Base-by-base conservation (phyloP, 1,140 invertebrate species). In the Drosophila yakuba region DNA sequence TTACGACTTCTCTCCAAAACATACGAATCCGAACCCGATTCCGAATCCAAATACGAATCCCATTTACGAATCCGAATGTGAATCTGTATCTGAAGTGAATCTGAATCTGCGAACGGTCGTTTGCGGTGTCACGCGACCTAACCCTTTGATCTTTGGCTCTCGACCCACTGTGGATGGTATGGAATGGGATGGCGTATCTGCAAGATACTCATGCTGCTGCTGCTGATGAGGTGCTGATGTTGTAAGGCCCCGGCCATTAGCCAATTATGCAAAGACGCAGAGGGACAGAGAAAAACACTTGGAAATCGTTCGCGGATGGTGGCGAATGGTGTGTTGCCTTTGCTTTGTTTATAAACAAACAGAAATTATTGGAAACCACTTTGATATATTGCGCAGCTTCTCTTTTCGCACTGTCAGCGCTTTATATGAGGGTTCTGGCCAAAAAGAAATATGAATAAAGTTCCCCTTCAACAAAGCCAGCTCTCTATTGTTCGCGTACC, bases 351-450 rank as follows among this genome's bases (percentile, higher is more conserved):
- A 76, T 67, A 76, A 72, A 78, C 68, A 73, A 55, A 76, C 55
- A 64, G 14, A 58, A 61, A 50, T 57, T 45, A 71, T 71, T 76
- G 72, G 73, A 66, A 55, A 73, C 61, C 75, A 78, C 55, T 73
- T 73, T 67, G 61, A 76, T 64, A 77, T 77, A 81, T 81, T 77
- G 79, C 80, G 61, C 75, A 84, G 80, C 80, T 50, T 73, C 80
- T 54, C 57, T 74, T 83, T 78, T 60, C 62, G 83, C 83, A 88
- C 45, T 41, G 82, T 86, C 83, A 86, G 82, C 82, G 32, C 66
- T 76, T 86, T 79, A 80, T 88, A 83, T 89, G 67, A 79, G 60
- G 41, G 71, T 85, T 85, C 81, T 76, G 63, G 52, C 51, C 35
- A 44, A 74, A 63, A 67, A 59, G 50, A 20, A 20, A 20, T 2